These are phyloP conservation scores for Lophotis ruficrista DNA, from an alignment of 2,113 vertebrate genomes.

Conservation along the genomic window DNA sequence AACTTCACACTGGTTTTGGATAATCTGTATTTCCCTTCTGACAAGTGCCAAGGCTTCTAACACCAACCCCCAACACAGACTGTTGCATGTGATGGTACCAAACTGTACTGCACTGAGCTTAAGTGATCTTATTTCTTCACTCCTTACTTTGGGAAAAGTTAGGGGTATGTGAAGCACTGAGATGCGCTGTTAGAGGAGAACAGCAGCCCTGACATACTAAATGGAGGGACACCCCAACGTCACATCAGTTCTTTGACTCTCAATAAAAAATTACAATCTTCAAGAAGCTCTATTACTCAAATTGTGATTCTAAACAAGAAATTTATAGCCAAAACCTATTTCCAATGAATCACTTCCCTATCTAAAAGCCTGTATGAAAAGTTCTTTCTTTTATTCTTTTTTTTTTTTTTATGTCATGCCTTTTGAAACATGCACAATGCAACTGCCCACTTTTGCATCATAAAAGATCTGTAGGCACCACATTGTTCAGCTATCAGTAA, in stretches of 20 bases:
- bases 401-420: background rate
- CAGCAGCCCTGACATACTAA: background rate
- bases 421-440: constrained; percentile 52
- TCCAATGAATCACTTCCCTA: background rate
- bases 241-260: background rate
- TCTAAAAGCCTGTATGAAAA: background rate
- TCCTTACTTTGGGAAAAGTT: background rate
- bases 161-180: background rate
- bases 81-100: background rate
- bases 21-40: background rate
- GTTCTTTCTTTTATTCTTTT: background rate
- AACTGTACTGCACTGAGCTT: background rate
- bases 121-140: background rate
- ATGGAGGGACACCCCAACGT: background rate
- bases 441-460: constrained; percentile 49
- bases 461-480: constrained; percentile 54
- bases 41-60: background rate
- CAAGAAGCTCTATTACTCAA: background rate
- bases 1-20: background rate
- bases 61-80: background rate
- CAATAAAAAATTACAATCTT: background rate
- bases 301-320: constrained; percentile 17
- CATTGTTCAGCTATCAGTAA: constrained; percentile 59
- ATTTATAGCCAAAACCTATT: constrained; percentile 1
- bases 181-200: background rate